Evolutionary conservation across 2,888 invertebrate genomes (phyloP).

Genomic region (Cryptophagus acutangulus): DNA sequence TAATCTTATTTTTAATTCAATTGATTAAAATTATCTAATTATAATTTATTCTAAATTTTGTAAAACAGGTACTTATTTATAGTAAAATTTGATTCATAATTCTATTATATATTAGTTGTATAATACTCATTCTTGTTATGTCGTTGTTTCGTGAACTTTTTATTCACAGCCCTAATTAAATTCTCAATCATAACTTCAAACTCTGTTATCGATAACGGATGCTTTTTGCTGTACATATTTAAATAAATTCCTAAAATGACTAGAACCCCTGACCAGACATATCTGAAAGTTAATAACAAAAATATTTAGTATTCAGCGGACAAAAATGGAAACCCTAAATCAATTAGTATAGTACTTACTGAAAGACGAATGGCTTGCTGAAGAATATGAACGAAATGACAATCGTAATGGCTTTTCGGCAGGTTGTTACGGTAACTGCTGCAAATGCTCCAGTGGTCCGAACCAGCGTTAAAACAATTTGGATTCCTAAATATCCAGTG

Average conservation of each 20-base stretch:
- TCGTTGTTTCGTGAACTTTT: no score
- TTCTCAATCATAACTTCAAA: slow-evolving; percentile 37
- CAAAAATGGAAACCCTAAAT: no score
- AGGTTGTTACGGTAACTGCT: slow-evolving; percentile 90
- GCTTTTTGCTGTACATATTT: slow-evolving; percentile 82
- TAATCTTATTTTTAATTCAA: no score
- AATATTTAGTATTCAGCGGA: slow-evolving; percentile 5
- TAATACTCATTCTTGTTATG: no score
- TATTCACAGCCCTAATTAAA: slow-evolving; percentile 1
- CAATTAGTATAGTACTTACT: slow-evolving; percentile 59
- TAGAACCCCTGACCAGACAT: slow-evolving; percentile 84
- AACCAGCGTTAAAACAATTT: slow-evolving; percentile 86
- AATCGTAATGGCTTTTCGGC: slow-evolving; percentile 87
- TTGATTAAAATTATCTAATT: no score
- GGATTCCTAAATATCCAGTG: slow-evolving; percentile 89
- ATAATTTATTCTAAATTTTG: no score
- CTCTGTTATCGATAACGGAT: slow-evolving; percentile 46
- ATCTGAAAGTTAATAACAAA: slow-evolving; percentile 55
- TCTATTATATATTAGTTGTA: no score
- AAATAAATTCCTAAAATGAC: slow-evolving; percentile 89
- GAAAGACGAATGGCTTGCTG: slow-evolving; percentile 73
- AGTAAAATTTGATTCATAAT: no score
- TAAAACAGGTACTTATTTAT: no score
- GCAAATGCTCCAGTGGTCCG: slow-evolving; percentile 85
- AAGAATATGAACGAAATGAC: slow-evolving; percentile 90